A percentile compares a stretch with the other conserved stretches of the same genome.
phyloP scores from a whole-genome alignment of 2,797 vertebrate genomes.

The Vipera latastei region DNA sequence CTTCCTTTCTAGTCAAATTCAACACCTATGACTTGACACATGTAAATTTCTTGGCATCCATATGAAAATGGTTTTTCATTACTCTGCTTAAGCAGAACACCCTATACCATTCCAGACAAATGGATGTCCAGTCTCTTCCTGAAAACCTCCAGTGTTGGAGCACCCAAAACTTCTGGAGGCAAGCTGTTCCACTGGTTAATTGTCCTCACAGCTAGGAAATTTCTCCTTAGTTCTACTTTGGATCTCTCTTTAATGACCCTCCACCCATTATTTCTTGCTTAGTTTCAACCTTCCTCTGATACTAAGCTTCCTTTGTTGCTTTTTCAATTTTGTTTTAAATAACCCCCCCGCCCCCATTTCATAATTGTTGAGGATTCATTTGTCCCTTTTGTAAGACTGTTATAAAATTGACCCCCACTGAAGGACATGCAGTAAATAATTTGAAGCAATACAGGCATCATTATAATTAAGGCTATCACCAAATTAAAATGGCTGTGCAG shows the following conservation, averaged over 20 bases:
- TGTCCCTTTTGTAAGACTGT: neutral
- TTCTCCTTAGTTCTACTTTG: neutral
- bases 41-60: neutral
- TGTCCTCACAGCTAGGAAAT: neutral
- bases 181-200: neutral
- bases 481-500: neutral
- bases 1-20: neutral
- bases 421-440: neutral
- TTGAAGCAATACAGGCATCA: neutral
- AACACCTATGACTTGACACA: neutral
- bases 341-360: neutral
- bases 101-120: neutral
- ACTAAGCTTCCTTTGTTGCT: neutral
- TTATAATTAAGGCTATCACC: neutral
- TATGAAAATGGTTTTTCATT: neutral
- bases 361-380: neutral
- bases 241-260: neutral
- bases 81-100: neutral
- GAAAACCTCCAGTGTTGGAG: neutral
- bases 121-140: neutral
- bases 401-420: neutral
- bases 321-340: neutral
- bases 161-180: neutral
- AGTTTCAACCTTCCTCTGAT: neutral
- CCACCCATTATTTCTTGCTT: neutral